These are phyloP conservation scores for Ceyx margarethae DNA, from an alignment of 2,113 vertebrate species.

Conservation along the genomic window DNA sequence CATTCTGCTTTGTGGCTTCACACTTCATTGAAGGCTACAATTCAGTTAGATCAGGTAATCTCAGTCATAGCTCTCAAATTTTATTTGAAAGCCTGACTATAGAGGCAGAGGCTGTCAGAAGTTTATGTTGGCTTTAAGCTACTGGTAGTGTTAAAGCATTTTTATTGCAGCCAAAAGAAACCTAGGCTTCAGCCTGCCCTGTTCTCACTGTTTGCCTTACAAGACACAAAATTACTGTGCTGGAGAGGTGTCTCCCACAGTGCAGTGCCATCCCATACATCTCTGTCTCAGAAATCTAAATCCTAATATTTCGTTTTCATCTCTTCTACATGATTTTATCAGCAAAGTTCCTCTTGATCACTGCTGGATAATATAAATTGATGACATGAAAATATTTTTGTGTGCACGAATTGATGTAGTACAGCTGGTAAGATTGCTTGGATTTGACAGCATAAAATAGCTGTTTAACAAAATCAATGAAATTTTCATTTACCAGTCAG, in stretches of 20 bases:
- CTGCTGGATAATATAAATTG: background rate
- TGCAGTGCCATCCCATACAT: background rate
- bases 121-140: background rate
- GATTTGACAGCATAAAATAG: constrained; percentile 11
- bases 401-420: background rate
- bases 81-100: background rate
- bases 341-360: background rate
- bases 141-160: background rate
- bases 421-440: background rate
- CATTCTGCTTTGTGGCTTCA: background rate
- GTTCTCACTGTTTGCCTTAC: background rate
- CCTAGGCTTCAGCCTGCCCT: background rate
- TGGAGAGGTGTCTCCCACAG: background rate
- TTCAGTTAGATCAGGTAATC: background rate
- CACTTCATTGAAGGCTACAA: background rate
- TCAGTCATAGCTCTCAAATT: background rate
- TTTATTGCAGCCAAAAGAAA: background rate
- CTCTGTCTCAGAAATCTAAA: background rate
- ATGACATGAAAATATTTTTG: constrained; percentile 35
- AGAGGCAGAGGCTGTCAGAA: background rate
- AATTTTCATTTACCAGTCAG: constrained; percentile 6
- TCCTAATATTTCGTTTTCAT: background rate
- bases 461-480: constrained; percentile 2
- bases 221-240: background rate
- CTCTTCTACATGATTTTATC: background rate